These are phyloP conservation scores for Phoxinus dragarum DNA, from an alignment of 2,797 vertebrate species.

Conservation along the genomic window DNA sequence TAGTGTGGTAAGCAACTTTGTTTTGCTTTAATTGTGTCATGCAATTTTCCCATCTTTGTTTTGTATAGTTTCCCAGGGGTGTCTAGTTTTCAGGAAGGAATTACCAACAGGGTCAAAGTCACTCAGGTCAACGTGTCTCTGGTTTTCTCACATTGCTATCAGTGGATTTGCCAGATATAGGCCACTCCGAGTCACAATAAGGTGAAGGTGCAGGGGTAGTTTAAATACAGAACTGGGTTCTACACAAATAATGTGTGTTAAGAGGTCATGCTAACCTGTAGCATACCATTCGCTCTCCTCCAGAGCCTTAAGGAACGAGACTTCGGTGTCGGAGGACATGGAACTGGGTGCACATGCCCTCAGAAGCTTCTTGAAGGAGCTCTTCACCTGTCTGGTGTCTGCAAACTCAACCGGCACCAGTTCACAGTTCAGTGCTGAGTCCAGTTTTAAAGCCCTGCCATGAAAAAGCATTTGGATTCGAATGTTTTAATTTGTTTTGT, in stretches of 20 bases:
- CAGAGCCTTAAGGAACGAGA: slow-evolving; percentile 92
- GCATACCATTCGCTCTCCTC: slow-evolving; percentile 97
- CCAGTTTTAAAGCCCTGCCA: slow-evolving; percentile 91
- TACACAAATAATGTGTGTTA: background rate
- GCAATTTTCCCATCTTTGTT: slow-evolving; percentile 61
- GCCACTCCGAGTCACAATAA: slow-evolving; percentile 17
- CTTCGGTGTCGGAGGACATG: slow-evolving; percentile 84
- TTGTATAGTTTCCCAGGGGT: slow-evolving; percentile 67
- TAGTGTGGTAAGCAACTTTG: slow-evolving; percentile 60
- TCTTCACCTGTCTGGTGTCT: slow-evolving; percentile 92
- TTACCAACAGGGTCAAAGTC: slow-evolving; percentile 66
- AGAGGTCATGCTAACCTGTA: slow-evolving; percentile 82
- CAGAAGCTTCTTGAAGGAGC: slow-evolving; percentile 95
- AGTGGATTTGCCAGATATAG: slow-evolving; percentile 2
- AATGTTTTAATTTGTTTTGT: background rate
- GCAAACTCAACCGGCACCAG: slow-evolving; percentile 95
- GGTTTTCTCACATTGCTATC: slow-evolving; percentile 59
- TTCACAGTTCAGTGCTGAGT: slow-evolving; percentile 94
- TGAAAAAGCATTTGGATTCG: background rate
- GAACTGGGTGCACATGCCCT: slow-evolving; percentile 92
- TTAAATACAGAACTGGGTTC: background rate
- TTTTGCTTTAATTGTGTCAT: slow-evolving; percentile 35
- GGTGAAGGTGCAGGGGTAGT: background rate
- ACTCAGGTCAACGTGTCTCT: slow-evolving; percentile 58
- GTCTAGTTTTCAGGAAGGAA: slow-evolving; percentile 62